Base-by-base conservation (phyloP, 2,797 vertebrate genomes). In the Gymnodraco acuticeps region DNA sequence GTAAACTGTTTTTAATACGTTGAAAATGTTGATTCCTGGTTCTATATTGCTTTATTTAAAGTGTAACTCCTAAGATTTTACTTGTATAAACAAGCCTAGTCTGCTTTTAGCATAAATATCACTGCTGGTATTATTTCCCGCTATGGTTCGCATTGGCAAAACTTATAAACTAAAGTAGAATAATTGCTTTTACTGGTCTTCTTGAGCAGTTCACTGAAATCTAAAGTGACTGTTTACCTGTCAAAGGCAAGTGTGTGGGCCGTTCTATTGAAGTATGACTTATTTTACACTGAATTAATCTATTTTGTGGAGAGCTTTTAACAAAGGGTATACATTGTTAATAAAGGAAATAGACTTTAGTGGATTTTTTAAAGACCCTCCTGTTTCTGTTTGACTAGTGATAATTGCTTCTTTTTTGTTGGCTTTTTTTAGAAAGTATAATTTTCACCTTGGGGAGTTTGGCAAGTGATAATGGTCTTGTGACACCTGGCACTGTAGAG, bases 401-500 rank as follows among this genome's bases (percentile, higher is more conserved):
- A 81, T 81, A 87, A 88, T 80, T 82, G 69, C 19, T 5, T 10
- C 64, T 78, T 87, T 83, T 83, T 75, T 23, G 73, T 74, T 75
- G 53, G 52, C 73, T 63, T 83, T 80, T 81, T 41, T 72, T 78
- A 72, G 60, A 82, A 59, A 69, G 75, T 54, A 52, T 84, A 50
- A 77, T 90, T 80, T 85, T 82, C 75, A 70, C 55, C 73, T 52
- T 8, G 38, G 83, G 67, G 80, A 81, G 58, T 82, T 78, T 62
- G 52, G 58, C 31, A 68, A 64, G 80, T 60, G 81, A 80, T 90
- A 86, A 85, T 88, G 88, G 83, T 69, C 74, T 69, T 65, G 50
- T 81, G 75, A 72, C 87, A 85, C 79, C 81, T 89, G 83, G 79
- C 82, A 83, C 70, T 72, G 76, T 75, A 55, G 72, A 84, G 63